Evolutionary conservation across 2,888 invertebrate genomes (phyloP).

Genomic region (Acleris sparsana): DNA sequence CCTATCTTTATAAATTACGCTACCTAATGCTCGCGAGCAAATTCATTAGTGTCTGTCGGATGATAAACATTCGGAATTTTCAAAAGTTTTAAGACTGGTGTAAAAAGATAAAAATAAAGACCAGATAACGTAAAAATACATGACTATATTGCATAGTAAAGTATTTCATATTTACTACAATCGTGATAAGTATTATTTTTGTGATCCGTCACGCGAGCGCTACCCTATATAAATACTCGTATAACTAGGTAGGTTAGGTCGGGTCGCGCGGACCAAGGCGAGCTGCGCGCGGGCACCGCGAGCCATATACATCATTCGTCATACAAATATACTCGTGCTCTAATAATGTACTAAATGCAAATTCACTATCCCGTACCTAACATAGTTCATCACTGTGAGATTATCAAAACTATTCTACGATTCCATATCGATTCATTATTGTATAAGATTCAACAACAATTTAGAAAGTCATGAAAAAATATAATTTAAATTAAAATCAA

Average conservation of each 20-base stretch:
- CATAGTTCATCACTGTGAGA: conserved; percentile 62
- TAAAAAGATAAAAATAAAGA: conserved; percentile 15
- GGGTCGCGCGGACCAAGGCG: conserved; percentile 35
- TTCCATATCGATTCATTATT: conserved; percentile 25
- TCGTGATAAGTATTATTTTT: neutral
- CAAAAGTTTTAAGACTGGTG: conserved; percentile 9
- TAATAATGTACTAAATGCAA: conserved; percentile 75
- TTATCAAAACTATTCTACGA: conserved; percentile 49
- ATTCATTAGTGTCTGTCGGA: conserved; percentile 31
- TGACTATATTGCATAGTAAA: neutral
- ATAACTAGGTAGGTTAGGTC: conserved; percentile 29
- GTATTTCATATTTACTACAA: conserved; percentile 2
- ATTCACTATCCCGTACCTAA: conserved; percentile 71
- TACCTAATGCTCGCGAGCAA: conserved; percentile 57
- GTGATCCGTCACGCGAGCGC: conserved; percentile 26
- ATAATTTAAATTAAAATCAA: conserved; percentile 37
- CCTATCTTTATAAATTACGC: conserved; percentile 62
- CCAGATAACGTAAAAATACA: neutral
- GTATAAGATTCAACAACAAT: conserved; percentile 37
- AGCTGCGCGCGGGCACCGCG: conserved; percentile 69
- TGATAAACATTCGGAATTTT: conserved; percentile 15
- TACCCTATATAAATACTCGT: conserved; percentile 28
- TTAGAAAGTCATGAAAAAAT: conserved; percentile 35
- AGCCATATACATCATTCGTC: conserved; percentile 55
- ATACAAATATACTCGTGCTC: conserved; percentile 48